Evolutionary conservation across 2,113 vertebrate species (phyloP).

Genomic region (Coptodon bakossiorum): DNA sequence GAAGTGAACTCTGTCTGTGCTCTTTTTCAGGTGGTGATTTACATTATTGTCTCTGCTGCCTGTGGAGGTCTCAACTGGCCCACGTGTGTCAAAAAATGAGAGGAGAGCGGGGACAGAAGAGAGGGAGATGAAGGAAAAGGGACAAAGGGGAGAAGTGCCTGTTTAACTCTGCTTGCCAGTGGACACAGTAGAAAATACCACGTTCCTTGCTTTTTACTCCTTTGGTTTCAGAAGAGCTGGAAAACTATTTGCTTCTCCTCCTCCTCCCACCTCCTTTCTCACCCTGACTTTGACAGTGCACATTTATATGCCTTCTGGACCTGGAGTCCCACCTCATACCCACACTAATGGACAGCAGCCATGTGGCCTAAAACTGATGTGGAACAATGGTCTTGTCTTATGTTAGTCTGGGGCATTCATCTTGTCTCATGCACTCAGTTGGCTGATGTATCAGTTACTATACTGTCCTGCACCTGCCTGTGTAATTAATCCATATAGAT

Average conservation of each 20-base stretch:
- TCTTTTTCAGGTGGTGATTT: slow-evolving; percentile 81
- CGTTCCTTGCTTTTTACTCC: not conserved
- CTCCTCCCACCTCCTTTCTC: not conserved
- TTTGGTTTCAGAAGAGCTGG: not conserved
- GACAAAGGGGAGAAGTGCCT: slow-evolving; percentile 6
- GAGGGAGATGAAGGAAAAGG: not conserved
- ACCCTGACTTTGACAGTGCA: not conserved
- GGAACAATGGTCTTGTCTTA: slow-evolving; percentile 29
- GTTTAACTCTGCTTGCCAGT: slow-evolving; percentile 2
- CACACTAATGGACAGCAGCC: slow-evolving; percentile 30
- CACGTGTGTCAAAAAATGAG: slow-evolving; percentile 80
- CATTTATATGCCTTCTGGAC: slow-evolving; percentile 54
- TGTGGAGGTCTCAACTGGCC: slow-evolving; percentile 89
- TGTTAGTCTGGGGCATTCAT: slow-evolving; percentile 10
- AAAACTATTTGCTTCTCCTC: slow-evolving; percentile 3
- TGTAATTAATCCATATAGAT: slow-evolving; percentile 17
- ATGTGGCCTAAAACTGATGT: slow-evolving; percentile 24
- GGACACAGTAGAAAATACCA: slow-evolving; percentile 37
- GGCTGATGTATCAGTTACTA: slow-evolving; percentile 31
- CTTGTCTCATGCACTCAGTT: slow-evolving; percentile 20
- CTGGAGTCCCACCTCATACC: slow-evolving; percentile 24
- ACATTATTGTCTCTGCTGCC: slow-evolving; percentile 81
- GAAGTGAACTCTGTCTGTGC: not conserved
- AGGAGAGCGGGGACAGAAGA: not conserved
- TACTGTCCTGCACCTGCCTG: slow-evolving; percentile 6